phyloP scores from a whole-genome alignment of 2,113 vertebrate genomes.

The Antigone vipio region DNA sequence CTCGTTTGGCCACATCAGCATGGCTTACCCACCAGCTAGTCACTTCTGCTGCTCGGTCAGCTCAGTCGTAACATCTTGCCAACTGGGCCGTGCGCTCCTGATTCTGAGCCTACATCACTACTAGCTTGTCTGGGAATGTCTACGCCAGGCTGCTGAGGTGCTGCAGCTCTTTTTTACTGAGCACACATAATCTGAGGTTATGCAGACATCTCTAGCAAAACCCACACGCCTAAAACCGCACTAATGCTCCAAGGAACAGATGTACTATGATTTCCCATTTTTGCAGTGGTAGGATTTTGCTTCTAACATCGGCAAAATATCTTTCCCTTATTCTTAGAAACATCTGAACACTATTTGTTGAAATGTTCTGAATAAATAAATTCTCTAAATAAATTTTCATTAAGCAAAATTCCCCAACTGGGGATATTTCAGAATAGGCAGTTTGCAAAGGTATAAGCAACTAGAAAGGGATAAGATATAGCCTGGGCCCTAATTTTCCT shows the following conservation, averaged over 20 bases:
- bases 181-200: neutral
- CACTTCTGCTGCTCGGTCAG: neutral
- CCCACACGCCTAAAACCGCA: neutral
- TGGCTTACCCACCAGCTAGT: neutral
- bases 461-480: neutral
- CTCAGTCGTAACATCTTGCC: neutral
- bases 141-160: neutral
- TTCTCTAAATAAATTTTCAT: neutral
- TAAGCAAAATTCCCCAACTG: neutral
- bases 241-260: neutral
- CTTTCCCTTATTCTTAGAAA: neutral
- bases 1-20: neutral
- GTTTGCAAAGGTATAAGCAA: neutral
- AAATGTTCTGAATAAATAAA: neutral
- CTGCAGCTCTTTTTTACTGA: neutral
- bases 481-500: neutral
- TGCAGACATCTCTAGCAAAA: neutral
- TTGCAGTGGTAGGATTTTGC: neutral
- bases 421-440: neutral
- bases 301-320: neutral
- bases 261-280: neutral
- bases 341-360: neutral
- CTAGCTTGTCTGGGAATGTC: neutral
- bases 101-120: fast-evolving
- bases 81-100: fast-evolving